phyloP scores from a whole-genome alignment of 2,888 invertebrate species.

The Xanthorhoe spadicearia region DNA sequence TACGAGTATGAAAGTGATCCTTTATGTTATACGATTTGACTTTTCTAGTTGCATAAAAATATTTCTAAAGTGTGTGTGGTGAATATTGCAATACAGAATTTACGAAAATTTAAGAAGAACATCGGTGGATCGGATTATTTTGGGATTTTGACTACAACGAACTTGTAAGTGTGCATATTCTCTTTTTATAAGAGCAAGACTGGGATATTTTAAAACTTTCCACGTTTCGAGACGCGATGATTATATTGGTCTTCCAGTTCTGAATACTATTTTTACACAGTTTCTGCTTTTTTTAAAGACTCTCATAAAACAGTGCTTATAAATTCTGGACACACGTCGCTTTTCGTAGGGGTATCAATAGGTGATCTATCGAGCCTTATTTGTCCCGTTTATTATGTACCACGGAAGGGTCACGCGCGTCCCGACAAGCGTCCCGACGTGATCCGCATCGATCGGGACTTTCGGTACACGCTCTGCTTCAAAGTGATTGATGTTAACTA shows the following conservation, averaged over 20 bases:
- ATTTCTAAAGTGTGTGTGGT: not conserved
- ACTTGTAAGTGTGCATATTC: not conserved
- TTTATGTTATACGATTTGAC: not conserved
- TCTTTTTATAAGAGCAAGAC: too few species aligned
- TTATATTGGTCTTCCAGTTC: not conserved
- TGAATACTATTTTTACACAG: not conserved
- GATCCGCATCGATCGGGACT: constrained; percentile 33
- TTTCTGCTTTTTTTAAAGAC: not conserved
- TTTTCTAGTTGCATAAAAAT: not conserved
- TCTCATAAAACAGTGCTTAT: not conserved
- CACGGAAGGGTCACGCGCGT: constrained; percentile 36
- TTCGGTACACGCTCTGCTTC: constrained; percentile 8
- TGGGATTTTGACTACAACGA: not conserved
- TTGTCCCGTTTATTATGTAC: constrained; percentile 38
- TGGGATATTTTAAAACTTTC: too few species aligned
- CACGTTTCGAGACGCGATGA: too few species aligned
- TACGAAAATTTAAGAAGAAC: too few species aligned
- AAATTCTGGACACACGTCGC: constrained; percentile 16
- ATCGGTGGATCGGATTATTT: not conserved
- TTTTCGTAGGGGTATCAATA: constrained; percentile 30
- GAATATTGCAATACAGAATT: not conserved
- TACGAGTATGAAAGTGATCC: not conserved
- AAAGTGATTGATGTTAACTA: constrained; percentile 32
- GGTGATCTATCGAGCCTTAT: constrained; percentile 38
- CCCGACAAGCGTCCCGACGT: constrained; percentile 36